phyloP scores from a whole-genome alignment of 2,113 vertebrate species.

The Speoplatyrhinus poulsoni region DNA sequence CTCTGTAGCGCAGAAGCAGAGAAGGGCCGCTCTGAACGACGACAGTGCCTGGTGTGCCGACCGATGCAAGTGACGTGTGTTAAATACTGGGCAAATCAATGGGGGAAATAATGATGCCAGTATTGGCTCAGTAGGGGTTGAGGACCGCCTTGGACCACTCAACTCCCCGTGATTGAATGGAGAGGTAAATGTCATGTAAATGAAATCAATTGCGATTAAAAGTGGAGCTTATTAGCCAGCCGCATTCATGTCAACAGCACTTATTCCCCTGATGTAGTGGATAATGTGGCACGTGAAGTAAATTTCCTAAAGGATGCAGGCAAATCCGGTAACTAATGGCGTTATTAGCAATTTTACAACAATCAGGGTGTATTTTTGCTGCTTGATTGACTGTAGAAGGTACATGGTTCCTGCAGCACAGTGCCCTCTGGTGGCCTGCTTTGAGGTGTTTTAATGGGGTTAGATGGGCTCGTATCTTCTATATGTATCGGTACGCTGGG shows the following conservation, averaged over 20 bases:
- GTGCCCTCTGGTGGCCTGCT: not conserved
- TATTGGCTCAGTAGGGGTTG: constrained; percentile 45
- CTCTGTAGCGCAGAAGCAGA: constrained; percentile 45
- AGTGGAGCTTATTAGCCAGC: constrained; percentile 62
- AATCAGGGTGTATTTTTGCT: not conserved
- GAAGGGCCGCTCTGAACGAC: constrained; percentile 30
- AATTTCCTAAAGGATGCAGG: constrained; percentile 53
- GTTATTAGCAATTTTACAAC: not conserved
- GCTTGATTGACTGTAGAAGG: constrained; percentile 7
- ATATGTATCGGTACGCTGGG: not conserved
- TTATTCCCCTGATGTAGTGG: constrained; percentile 63
- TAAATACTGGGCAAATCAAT: constrained; percentile 57
- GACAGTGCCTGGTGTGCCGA: constrained; percentile 18
- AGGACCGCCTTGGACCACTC: constrained; percentile 19
- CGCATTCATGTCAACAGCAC: constrained; percentile 60
- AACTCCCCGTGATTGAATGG: constrained; percentile 59
- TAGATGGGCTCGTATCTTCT: not conserved
- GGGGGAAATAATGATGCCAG: constrained; percentile 58
- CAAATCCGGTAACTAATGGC: constrained; percentile 51
- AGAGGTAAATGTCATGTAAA: constrained; percentile 74
- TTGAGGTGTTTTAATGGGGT: constrained; percentile 3
- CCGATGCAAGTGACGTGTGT: constrained; percentile 37
- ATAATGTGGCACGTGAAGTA: constrained; percentile 51
- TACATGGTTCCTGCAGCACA: not conserved
- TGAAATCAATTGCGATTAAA: constrained; percentile 70